Conservation (phyloP, 2,113 vertebrate genomes). For the Syrmaticus mikado region DNA sequence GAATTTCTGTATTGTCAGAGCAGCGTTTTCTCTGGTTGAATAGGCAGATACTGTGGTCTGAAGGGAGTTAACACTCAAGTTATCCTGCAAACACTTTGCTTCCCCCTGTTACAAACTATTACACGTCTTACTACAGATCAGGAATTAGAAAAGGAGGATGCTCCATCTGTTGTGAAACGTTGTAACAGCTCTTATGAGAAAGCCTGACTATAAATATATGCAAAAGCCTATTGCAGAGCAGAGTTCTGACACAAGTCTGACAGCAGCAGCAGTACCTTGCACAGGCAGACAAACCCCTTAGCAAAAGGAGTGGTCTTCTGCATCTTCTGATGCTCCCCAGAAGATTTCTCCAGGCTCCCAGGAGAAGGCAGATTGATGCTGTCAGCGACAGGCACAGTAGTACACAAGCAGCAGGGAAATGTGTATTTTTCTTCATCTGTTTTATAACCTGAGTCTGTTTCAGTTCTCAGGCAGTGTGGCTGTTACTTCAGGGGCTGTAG, state of each 20-base stretch:
- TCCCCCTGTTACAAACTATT: not conserved
- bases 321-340: not conserved
- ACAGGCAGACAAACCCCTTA: not conserved
- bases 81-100: not conserved
- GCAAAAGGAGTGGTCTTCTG: not conserved
- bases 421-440: not conserved
- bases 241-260: not conserved
- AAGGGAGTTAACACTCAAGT: not conserved
- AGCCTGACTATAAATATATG: not conserved
- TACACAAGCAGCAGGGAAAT: not conserved
- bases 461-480: not conserved
- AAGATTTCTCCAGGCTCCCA: not conserved
- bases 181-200: not conserved
- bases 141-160: constrained; percentile 3
- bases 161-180: not conserved
- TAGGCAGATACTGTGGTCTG: not conserved
- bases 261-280: not conserved
- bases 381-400: not conserved
- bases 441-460: not conserved
- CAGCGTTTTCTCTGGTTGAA: not conserved
- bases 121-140: not conserved
- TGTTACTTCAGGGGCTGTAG: not conserved
- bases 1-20: not conserved
- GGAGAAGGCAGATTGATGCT: not conserved
- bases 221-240: not conserved